phyloP scores from a whole-genome alignment of 2,797 vertebrate species.

The Chiloscyllium punctatum region DNA sequence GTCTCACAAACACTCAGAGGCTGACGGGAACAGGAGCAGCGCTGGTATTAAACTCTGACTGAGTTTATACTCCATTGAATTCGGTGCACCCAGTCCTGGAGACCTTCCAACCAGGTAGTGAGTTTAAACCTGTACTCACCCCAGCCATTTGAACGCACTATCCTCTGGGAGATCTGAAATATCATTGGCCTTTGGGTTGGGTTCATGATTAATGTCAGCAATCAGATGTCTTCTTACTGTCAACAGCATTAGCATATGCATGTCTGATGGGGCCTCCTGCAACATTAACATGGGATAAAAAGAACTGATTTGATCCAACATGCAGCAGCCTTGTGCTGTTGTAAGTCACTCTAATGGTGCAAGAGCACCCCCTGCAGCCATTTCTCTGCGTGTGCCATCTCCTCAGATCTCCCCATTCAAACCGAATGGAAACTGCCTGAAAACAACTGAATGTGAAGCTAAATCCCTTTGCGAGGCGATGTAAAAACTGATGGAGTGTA shows the following conservation, averaged over 20 bases:
- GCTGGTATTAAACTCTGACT: not conserved
- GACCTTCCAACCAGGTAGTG: no score
- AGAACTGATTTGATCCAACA: not conserved
- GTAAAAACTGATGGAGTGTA: not conserved
- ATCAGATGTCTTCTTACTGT: not conserved
- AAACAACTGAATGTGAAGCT: not conserved
- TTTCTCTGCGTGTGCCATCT: not conserved
- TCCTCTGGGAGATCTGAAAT: not conserved
- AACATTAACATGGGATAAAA: not conserved
- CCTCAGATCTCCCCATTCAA: not conserved
- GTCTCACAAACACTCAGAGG: not conserved
- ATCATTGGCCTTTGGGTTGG: not conserved
- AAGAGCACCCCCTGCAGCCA: slow-evolving; percentile 8
- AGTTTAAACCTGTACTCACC: not conserved
- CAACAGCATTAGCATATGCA: not conserved
- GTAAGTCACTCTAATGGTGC: not conserved
- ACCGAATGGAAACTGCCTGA: not conserved
- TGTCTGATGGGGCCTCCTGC: not conserved
- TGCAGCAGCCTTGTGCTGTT: not conserved
- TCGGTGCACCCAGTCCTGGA: not conserved
- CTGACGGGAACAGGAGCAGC: not conserved
- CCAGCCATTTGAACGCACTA: not conserved
- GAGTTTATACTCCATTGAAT: not conserved
- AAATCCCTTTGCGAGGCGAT: not conserved
- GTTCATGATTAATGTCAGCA: slow-evolving; percentile 13